Conservation (phyloP, 1,140 invertebrate species). For the Sycophaga agraensis region DNA sequence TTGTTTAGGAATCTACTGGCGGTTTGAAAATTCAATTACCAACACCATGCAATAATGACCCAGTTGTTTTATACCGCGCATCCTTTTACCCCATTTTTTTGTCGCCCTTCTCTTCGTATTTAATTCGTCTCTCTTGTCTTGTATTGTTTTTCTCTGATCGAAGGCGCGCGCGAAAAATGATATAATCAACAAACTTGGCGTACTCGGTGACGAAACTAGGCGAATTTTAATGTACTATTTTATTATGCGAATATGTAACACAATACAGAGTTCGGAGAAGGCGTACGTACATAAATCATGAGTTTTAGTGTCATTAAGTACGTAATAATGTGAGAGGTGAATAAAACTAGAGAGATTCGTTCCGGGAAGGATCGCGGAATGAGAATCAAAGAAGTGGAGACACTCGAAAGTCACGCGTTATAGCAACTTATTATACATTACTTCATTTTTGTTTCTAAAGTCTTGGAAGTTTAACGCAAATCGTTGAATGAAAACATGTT, state of each 20-base stretch:
- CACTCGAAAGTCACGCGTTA: not conserved
- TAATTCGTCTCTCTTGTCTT: not conserved
- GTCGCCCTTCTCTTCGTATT: not conserved
- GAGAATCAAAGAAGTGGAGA: constrained; percentile 4
- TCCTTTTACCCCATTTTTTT: too few relatives aligned
- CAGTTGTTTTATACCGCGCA: too few relatives aligned
- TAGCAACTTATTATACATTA: not conserved
- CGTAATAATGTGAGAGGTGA: constrained; percentile 10
- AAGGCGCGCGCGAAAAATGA: not conserved
- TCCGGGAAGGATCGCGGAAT: constrained; percentile 2
- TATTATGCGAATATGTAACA: constrained; percentile 1
- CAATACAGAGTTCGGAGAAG: not conserved
- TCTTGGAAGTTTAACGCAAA: not conserved
- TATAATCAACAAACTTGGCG: not conserved
- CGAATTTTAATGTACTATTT: constrained; percentile 7
- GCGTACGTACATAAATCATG: constrained; percentile 15
- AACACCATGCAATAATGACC: too few relatives aligned
- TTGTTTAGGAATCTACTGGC: too few relatives aligned
- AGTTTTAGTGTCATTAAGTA: constrained; percentile 25
- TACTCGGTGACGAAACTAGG: constrained; percentile 16
- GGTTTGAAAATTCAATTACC: too few relatives aligned
- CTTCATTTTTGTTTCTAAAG: not conserved
- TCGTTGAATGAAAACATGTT: too few relatives aligned
- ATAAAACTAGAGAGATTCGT: constrained; percentile 8
- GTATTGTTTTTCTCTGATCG: not conserved